phyloP scores from a whole-genome alignment of 2,113 vertebrate species.

The Dromas ardeola region DNA sequence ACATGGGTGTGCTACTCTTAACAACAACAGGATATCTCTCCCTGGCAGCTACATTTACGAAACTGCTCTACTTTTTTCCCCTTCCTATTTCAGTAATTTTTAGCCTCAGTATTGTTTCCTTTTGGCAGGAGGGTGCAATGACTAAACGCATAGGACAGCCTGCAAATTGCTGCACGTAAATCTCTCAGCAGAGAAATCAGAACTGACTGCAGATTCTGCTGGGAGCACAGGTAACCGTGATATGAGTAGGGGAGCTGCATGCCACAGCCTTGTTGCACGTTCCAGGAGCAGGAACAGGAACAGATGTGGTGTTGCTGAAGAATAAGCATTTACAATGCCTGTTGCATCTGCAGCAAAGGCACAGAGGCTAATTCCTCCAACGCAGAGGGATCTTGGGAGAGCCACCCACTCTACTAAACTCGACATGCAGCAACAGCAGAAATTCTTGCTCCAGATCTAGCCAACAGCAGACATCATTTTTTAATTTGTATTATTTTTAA shows the following conservation, averaged over 20 bases:
- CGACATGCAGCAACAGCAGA: not conserved
- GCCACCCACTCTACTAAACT: not conserved
- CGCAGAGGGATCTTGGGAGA: not conserved
- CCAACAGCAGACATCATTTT: not conserved
- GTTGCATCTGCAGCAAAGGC: not conserved
- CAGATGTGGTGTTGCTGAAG: not conserved
- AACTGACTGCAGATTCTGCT: not conserved
- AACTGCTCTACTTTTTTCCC: not conserved
- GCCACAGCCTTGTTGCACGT: not conserved
- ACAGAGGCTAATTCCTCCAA: not conserved
- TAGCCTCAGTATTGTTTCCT: not conserved
- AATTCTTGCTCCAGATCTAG: not conserved
- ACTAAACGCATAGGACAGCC: not conserved
- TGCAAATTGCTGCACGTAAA: not conserved
- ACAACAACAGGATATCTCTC: not conserved
- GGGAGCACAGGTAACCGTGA: not conserved
- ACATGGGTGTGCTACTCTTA: not conserved
- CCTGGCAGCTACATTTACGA: not conserved
- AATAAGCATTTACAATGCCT: not conserved
- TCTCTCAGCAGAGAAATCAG: not conserved
- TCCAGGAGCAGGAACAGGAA: not conserved
- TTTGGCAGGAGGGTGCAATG: not conserved
- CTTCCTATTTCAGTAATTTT: not conserved
- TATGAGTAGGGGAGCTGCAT: not conserved
- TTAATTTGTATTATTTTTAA: not conserved